Evolutionary conservation across 2,113 vertebrate genomes (phyloP).

Genomic region (Trichechus manatus): DNA sequence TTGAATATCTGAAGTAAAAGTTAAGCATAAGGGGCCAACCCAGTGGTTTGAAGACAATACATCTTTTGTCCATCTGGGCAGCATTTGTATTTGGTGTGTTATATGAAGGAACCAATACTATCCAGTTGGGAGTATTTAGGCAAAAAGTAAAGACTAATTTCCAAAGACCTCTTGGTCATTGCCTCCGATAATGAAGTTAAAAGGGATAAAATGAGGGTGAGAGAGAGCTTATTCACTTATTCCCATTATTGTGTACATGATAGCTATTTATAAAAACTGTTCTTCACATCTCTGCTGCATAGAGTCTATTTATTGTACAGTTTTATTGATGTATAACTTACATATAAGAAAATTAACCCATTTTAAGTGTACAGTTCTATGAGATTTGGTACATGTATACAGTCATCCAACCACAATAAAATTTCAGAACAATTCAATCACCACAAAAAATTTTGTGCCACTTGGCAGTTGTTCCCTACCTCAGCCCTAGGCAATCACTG

Average conservation of each 20-base stretch:
- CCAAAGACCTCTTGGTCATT: slow-evolving; percentile 51
- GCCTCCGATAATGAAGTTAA: slow-evolving; percentile 52
- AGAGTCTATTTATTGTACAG: not conserved
- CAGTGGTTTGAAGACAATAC: slow-evolving; percentile 79
- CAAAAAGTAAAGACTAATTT: slow-evolving; percentile 70
- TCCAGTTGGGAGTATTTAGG: slow-evolving; percentile 66
- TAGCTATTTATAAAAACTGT: not conserved
- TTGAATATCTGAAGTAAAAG: slow-evolving; percentile 79
- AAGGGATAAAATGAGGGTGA: not conserved
- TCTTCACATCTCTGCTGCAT: not conserved
- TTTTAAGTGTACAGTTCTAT: slow-evolving; percentile 13
- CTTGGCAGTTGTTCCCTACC: not conserved
- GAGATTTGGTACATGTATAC: not conserved
- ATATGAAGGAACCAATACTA: slow-evolving; percentile 50
- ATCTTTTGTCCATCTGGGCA: slow-evolving; percentile 82
- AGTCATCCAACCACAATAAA: not conserved
- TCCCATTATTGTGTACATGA: not conserved
- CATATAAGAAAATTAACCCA: slow-evolving; percentile 34
- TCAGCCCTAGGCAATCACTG: not conserved
- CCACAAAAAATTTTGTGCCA: not conserved
- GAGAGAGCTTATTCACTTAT: not conserved
- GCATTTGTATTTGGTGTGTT: slow-evolving; percentile 70
- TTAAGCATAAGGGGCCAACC: slow-evolving; percentile 70
- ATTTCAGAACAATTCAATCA: not conserved
- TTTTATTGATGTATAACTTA: slow-evolving; percentile 54